Conservation (phyloP, 1,140 invertebrate genomes). For the Zaprionus vittiger region DNA sequence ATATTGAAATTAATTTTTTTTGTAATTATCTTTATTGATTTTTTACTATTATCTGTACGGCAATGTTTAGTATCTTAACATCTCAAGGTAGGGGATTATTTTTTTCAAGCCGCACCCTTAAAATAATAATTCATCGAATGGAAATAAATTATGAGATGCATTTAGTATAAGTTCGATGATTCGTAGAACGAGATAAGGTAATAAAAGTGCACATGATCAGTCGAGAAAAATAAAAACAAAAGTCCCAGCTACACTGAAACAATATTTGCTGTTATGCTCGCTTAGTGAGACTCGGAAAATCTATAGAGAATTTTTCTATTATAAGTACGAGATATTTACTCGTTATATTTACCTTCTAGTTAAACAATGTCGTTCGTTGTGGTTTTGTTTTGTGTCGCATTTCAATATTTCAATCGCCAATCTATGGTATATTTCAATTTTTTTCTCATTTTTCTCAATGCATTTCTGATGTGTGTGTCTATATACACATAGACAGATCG, state of each 20-base stretch:
- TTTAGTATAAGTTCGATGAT: background rate
- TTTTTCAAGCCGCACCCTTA: too few relatives aligned
- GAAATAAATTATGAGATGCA: background rate
- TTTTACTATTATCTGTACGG: too few relatives aligned
- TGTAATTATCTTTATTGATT: too few relatives aligned
- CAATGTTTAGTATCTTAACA: too few relatives aligned
- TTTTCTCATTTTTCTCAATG: slow-evolving; percentile 13
- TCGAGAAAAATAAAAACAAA: background rate
- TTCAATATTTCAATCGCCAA: slow-evolving; percentile 4
- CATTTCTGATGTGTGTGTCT: slow-evolving; percentile 1
- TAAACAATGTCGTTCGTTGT: slow-evolving; percentile 9
- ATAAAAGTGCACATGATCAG: slow-evolving; percentile 18
- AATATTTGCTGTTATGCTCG: background rate
- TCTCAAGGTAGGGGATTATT: too few relatives aligned
- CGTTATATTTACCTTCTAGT: slow-evolving; percentile 3
- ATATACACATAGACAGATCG: slow-evolving; percentile 18
- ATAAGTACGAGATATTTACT: background rate
- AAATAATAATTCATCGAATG: background rate
- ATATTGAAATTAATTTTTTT: too few relatives aligned
- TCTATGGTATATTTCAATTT: background rate
- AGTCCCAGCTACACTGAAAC: background rate
- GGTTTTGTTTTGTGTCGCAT: slow-evolving; percentile 7
- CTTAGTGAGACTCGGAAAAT: background rate
- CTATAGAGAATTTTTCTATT: background rate
- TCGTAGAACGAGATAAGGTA: background rate